Conservation (phyloP, 2,888 invertebrate species). For the Clanis bilineata region DNA sequence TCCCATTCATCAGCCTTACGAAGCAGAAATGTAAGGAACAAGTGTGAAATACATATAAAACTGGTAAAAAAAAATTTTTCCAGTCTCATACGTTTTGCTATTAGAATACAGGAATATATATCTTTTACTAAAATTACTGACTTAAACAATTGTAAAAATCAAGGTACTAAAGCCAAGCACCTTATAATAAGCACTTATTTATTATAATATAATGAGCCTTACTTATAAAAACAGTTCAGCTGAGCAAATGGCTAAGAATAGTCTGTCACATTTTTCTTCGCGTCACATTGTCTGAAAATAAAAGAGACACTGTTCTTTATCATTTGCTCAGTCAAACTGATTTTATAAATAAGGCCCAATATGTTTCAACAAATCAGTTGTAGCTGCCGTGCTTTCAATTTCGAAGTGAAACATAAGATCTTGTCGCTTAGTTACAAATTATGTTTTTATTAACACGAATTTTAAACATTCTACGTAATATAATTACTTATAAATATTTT, state of each 20-base stretch:
- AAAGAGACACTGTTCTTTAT: no score
- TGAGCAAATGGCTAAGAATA: no score
- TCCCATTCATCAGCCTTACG: neutral
- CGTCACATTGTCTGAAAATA: no score
- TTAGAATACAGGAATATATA: constrained; percentile 20
- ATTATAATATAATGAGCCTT: no score
- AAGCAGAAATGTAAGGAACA: constrained; percentile 3
- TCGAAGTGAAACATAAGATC: neutral
- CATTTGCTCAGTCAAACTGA: no score
- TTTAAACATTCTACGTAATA: neutral
- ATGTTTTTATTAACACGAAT: no score
- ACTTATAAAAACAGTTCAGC: no score
- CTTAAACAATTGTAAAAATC: constrained; percentile 26
- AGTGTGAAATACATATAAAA: neutral
- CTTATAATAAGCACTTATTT: neutral
- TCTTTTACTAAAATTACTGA: constrained; percentile 33
- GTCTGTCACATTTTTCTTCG: no score
- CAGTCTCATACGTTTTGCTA: neutral
- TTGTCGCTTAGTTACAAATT: neutral
- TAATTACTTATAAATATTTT: neutral
- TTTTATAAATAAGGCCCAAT: no score
- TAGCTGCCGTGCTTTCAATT: neutral
- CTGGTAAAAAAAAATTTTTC: neutral
- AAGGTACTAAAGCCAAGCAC: constrained; percentile 1
- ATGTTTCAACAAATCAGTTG: neutral